A percentile compares a stretch with the other conserved stretches of the same genome.
Conservation (phyloP, 1,140 invertebrate species). For the Drosophila tani region DNA sequence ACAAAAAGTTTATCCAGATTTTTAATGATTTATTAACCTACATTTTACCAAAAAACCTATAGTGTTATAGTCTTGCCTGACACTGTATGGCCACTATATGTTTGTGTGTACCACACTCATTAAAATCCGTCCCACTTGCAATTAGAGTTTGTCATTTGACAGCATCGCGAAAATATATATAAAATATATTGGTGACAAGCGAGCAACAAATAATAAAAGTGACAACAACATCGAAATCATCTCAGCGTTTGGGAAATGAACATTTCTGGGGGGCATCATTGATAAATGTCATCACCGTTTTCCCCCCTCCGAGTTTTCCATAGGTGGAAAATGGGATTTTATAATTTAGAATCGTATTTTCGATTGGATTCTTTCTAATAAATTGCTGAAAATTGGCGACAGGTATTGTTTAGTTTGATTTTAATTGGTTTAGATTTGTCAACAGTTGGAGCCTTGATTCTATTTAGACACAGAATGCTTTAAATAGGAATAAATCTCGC, state of each 20-base stretch:
- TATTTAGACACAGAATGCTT: not conserved
- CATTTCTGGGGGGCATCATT: constrained; percentile 13
- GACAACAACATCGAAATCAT: constrained; percentile 30
- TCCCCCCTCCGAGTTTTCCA: not conserved
- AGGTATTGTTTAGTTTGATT: not conserved
- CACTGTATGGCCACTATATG: constrained; percentile 8
- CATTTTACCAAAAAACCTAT: not conserved
- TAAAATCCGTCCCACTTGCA: constrained; percentile 77
- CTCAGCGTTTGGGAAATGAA: constrained; percentile 9
- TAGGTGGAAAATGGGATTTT: constrained; percentile 24
- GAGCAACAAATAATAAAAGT: constrained; percentile 44
- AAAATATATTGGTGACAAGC: constrained; percentile 67
- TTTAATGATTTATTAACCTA: not conserved
- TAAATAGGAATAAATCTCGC: not conserved
- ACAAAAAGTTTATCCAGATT: too few species aligned
- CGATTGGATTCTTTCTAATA: not conserved
- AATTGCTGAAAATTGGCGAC: not conserved
- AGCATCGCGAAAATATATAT: constrained; percentile 57
- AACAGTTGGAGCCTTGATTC: not conserved
- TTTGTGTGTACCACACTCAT: constrained; percentile 52
- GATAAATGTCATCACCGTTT: constrained; percentile 37
- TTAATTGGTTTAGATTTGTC: not conserved
- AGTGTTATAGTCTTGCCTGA: not conserved
- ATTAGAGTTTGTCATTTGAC: constrained; percentile 81
- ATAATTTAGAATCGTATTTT: constrained; percentile 7